phyloP scores from a whole-genome alignment of 2,113 vertebrate genomes.

The Crocuta crocuta region DNA sequence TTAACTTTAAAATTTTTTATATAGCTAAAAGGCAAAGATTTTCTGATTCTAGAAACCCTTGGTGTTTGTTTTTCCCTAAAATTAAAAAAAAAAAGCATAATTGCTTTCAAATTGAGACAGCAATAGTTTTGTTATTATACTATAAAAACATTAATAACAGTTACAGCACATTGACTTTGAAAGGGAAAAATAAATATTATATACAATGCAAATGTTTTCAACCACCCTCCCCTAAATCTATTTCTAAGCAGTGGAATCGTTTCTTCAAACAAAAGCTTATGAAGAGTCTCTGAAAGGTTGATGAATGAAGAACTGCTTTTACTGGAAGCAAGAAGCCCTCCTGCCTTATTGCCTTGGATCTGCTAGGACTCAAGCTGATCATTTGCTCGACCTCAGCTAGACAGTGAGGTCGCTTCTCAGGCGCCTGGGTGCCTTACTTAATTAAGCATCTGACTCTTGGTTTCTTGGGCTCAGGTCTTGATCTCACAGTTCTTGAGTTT shows the following conservation, averaged over 20 bases:
- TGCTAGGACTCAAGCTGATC: background rate
- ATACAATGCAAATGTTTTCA: slow-evolving; percentile 11
- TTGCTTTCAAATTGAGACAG: slow-evolving; percentile 27
- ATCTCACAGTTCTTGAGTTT: no score
- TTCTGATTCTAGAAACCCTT: slow-evolving; percentile 32
- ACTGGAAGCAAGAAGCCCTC: background rate
- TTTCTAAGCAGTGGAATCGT: slow-evolving; percentile 29
- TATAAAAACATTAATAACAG: slow-evolving; percentile 3
- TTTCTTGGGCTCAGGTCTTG: no score
- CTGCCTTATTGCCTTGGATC: background rate
- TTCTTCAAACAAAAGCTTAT: slow-evolving; percentile 13
- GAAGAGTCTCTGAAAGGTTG: background rate
- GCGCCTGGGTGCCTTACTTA: no score
- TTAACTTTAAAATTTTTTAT: slow-evolving; percentile 17
- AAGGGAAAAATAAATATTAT: slow-evolving; percentile 21
- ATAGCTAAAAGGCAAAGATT: background rate
- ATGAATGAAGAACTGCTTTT: background rate
- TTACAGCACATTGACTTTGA: slow-evolving; percentile 8
- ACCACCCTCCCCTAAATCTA: background rate
- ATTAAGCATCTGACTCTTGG: no score
- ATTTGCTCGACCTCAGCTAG: background rate
- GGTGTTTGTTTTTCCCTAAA: background rate
- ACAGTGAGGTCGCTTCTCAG: background rate
- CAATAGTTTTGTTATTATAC: slow-evolving; percentile 16
- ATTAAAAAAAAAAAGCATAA: slow-evolving; percentile 17